Conservation (phyloP, 2,888 invertebrate species). For the Spodoptera littoralis region DNA sequence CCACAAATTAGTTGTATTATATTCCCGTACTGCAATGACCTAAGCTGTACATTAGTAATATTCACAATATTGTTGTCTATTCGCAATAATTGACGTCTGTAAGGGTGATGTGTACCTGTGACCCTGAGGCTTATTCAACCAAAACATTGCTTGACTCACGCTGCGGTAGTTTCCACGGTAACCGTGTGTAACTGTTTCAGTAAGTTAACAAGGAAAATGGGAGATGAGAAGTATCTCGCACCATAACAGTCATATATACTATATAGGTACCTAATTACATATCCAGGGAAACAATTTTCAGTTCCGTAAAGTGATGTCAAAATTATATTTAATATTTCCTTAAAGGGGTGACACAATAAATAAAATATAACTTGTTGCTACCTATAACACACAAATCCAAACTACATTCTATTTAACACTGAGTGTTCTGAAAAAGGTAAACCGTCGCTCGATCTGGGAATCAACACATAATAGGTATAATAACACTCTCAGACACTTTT, state of each 20-base stretch:
- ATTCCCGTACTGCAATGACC: constrained; percentile 41
- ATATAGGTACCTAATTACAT: background rate
- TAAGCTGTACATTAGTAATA: constrained; percentile 48
- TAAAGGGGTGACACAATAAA: no score
- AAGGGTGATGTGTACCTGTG: constrained; percentile 42
- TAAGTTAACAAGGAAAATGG: constrained; percentile 34
- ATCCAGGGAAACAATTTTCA: background rate
- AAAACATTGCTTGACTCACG: constrained; percentile 58
- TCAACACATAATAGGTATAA: no score
- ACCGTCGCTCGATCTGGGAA: no score
- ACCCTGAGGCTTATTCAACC: constrained; percentile 58
- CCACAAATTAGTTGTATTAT: constrained; percentile 28
- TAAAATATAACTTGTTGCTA: no score
- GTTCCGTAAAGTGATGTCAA: no score
- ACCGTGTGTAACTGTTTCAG: constrained; percentile 28
- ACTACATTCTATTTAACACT: no score
- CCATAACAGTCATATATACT: background rate
- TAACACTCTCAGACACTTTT: no score
- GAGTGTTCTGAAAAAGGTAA: no score
- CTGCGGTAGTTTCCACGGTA: constrained; percentile 39
- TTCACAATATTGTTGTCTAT: constrained; percentile 27
- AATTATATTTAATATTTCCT: no score
- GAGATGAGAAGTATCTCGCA: background rate
- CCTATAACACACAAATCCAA: no score
- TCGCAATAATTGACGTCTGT: constrained; percentile 48